A percentile compares a stretch with the other conserved stretches of the same genome.
Evolutionary conservation across 2,888 invertebrate species (phyloP).

Genomic region (Brachylomia viminalis): DNA sequence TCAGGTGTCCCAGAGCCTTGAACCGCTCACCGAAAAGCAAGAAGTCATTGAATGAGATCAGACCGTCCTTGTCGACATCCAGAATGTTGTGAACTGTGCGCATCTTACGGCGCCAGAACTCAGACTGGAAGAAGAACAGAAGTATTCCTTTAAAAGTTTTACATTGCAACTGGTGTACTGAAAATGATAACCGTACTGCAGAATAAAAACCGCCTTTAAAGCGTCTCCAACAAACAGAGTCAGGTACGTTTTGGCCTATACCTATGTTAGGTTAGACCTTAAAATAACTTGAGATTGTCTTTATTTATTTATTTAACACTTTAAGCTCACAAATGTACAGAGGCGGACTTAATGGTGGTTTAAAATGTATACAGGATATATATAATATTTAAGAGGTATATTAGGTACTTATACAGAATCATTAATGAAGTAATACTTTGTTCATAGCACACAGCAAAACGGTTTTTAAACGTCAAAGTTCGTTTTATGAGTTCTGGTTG

Average conservation of each 20-base stretch:
- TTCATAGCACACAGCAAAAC: neutral
- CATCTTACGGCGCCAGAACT: constrained; percentile 96
- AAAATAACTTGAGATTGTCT: neutral
- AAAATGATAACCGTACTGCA: neutral
- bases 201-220: no score
- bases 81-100: constrained; percentile 95
- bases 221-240: neutral
- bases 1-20: constrained; percentile 93
- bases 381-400: no score
- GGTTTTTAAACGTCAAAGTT: neutral
- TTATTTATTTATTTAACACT: no score
- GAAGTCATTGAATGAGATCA: constrained; percentile 96
- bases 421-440: neutral
- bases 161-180: neutral
- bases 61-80: constrained; percentile 96
- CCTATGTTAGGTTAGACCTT: neutral
- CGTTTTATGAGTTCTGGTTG: neutral
- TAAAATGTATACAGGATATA: no score
- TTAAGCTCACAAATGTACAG: no score
- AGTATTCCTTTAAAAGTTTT: neutral
- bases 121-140: constrained; percentile 77
- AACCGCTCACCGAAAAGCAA: constrained; percentile 93
- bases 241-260: neutral
- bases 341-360: no score
- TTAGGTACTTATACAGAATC: neutral